Conservation (phyloP, 2,797 vertebrate genomes). For the Tauraco hartlaubi region DNA sequence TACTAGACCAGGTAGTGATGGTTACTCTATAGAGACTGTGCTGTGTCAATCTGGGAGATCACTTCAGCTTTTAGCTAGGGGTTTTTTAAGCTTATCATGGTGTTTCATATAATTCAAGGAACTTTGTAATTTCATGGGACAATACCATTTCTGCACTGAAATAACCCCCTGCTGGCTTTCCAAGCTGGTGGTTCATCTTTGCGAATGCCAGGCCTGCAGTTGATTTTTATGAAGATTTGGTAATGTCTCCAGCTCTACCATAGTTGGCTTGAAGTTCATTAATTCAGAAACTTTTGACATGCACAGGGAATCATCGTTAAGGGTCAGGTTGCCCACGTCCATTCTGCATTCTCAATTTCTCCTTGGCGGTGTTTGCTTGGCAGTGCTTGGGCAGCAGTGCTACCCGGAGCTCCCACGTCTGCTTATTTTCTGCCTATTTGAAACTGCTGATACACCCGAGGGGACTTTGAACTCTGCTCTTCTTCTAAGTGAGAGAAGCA, state of each 20-base stretch:
- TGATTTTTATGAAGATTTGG: background rate
- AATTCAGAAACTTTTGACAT: background rate
- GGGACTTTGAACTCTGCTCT: background rate
- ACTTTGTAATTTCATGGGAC: background rate
- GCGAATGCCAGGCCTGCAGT: background rate
- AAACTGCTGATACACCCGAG: background rate
- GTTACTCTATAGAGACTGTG: background rate
- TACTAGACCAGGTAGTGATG: background rate
- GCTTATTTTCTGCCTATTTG: background rate
- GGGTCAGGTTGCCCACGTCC: background rate
- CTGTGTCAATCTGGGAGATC: background rate
- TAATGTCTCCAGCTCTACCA: background rate
- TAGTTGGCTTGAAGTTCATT: background rate
- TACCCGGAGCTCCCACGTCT: background rate
- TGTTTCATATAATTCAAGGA: background rate
- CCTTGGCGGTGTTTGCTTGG: background rate
- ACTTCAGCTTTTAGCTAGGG: background rate
- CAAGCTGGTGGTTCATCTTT: background rate
- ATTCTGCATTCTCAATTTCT: background rate
- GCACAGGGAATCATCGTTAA: background rate
- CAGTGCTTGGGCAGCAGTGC: background rate
- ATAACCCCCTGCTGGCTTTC: background rate
- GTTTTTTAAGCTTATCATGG: accelerated
- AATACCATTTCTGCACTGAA: background rate
- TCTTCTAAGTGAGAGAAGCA: background rate